Percentiles rank a stretch among this genome's conserved stretches.
phyloP scores from a whole-genome alignment of 2,113 vertebrate species.

The Elanoides forficatus region DNA sequence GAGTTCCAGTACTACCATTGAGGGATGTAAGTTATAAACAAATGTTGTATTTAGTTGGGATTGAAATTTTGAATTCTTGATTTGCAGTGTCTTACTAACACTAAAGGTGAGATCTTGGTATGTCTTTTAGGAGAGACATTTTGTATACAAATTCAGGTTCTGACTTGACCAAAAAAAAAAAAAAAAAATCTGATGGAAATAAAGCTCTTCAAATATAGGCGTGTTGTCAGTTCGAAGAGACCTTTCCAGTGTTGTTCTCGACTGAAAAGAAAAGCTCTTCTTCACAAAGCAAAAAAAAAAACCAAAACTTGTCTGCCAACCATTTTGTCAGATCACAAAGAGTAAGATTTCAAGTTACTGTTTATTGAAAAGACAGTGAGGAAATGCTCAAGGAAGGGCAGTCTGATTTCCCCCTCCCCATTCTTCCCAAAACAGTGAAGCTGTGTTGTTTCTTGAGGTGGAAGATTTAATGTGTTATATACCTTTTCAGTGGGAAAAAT shows the following conservation, averaged over 20 bases:
- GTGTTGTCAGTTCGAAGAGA: neutral
- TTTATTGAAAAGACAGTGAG: neutral
- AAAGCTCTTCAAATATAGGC: neutral
- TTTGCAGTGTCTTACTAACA: neutral
- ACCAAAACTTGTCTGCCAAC: neutral
- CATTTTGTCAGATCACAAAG: neutral
- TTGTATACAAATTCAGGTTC: neutral
- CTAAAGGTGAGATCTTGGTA: neutral
- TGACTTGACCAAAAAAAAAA: neutral
- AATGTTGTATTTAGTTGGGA: neutral
- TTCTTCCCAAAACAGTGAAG: neutral
- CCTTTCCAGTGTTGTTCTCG: neutral
- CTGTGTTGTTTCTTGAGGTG: neutral
- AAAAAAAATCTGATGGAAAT: neutral
- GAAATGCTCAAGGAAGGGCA: neutral
- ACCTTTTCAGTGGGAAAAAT: neutral
- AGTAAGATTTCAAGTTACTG: neutral
- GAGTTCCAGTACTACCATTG: neutral
- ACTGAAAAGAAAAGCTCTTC: conserved; percentile 10
- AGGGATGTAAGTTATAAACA: neutral
- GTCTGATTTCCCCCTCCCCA: neutral
- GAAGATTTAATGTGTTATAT: neutral
- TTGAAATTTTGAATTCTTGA: neutral
- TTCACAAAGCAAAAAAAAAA: neutral
- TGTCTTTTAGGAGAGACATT: neutral